Evolutionary conservation across 2,113 vertebrate species (phyloP).

Genomic region (Vidua chalybeata): DNA sequence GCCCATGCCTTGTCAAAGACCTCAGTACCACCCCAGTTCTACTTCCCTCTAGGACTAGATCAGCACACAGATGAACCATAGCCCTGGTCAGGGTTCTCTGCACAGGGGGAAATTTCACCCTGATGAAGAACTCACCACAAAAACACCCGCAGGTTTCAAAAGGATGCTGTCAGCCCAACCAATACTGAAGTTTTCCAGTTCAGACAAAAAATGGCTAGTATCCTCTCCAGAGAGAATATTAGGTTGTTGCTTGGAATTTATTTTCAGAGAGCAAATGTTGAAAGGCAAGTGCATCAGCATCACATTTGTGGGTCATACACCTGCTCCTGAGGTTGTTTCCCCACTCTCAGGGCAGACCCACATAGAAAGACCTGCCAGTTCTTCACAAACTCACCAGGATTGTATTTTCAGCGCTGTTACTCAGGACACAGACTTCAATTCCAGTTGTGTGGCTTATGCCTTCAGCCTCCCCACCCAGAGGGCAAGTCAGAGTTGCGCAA

Average conservation of each 20-base stretch:
- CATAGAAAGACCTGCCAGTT: neutral
- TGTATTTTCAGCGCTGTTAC: neutral
- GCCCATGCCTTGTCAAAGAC: neutral
- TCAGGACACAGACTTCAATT: neutral
- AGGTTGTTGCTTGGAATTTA: neutral
- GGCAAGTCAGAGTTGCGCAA: neutral
- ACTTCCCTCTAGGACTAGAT: neutral
- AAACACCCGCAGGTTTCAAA: neutral
- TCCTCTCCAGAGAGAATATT: neutral
- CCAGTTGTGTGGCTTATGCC: neutral
- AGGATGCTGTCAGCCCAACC: neutral
- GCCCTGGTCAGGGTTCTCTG: slow-evolving; percentile 16
- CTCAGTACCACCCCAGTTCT: neutral
- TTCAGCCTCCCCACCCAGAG: neutral
- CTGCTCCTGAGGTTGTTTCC: neutral
- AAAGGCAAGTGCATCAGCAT: neutral
- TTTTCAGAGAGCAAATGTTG: neutral
- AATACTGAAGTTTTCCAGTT: neutral
- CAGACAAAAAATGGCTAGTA: neutral
- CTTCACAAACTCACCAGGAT: neutral
- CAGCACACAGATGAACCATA: slow-evolving; percentile 3
- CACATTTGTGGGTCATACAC: neutral
- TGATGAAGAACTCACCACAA: neutral
- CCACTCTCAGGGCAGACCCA: neutral
- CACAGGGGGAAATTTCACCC: slow-evolving; percentile 33